phyloP scores from a whole-genome alignment of 1,140 invertebrate species.

The Zaprionus taronus region DNA sequence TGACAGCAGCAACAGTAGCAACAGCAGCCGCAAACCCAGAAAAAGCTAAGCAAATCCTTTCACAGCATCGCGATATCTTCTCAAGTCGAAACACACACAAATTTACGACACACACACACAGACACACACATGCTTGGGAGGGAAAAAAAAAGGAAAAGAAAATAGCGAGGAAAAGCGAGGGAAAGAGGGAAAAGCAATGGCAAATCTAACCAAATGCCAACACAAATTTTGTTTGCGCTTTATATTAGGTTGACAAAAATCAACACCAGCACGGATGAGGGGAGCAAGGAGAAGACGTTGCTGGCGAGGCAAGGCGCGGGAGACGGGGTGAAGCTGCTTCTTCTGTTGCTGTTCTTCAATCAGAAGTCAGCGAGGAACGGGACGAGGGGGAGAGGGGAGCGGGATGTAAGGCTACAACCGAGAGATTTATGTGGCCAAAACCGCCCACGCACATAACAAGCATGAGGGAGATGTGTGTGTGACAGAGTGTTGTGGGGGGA shows the following conservation, averaged over 20 bases:
- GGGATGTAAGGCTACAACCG: conserved; percentile 9
- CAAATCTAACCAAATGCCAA: conserved; percentile 76
- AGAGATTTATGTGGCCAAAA: conserved; percentile 44
- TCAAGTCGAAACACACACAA: background rate
- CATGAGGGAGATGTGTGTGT: conserved; percentile 1
- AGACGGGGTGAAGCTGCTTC: conserved; percentile 28
- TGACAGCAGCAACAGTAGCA: background rate
- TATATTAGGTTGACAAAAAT: conserved; percentile 80
- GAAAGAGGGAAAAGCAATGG: conserved; percentile 24
- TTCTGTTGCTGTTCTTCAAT: conserved; percentile 33
- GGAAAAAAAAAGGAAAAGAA: background rate
- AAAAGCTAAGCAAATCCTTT: conserved; percentile 8
- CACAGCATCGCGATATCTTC: background rate
- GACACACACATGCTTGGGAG: background rate
- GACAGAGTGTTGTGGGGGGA: no score
- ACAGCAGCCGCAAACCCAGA: background rate
- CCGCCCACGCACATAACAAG: conserved; percentile 33
- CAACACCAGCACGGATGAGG: conserved; percentile 54
- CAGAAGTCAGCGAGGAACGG: conserved; percentile 37
- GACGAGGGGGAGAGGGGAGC: background rate
- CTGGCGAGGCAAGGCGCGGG: background rate
- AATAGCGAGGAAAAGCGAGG: background rate
- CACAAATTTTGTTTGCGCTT: conserved; percentile 80
- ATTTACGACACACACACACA: background rate
- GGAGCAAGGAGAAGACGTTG: background rate